Conservation (phyloP, 2,797 vertebrate genomes). For the Limnodromus scolopaceus region DNA sequence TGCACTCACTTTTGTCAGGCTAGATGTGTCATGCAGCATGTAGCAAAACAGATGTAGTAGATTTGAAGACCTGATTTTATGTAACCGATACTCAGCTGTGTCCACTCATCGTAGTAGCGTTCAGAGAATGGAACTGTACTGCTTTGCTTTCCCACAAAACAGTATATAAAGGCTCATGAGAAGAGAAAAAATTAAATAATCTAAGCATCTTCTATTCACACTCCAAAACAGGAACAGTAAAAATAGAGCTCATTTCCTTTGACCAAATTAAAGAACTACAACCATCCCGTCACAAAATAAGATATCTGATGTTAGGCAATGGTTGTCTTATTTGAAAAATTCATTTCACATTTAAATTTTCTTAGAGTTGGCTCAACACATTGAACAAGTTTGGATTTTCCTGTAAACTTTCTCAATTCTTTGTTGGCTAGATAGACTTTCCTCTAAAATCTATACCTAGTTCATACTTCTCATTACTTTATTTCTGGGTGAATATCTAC, state of each 20-base stretch:
- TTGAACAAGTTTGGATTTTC: background rate
- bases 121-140: background rate
- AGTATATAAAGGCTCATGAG: background rate
- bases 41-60: background rate
- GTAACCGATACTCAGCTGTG: background rate
- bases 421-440: background rate
- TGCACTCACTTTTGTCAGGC: background rate
- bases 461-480: background rate
- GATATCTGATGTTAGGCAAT: background rate
- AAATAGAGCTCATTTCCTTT: background rate
- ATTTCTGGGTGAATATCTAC: background rate
- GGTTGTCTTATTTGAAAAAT: background rate
- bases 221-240: background rate
- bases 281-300: background rate
- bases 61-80: background rate
- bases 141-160: background rate
- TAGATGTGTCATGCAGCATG: background rate
- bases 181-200: background rate
- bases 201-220: background rate
- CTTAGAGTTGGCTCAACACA: background rate
- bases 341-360: background rate
- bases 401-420: background rate
- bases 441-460: background rate
- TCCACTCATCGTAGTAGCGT: rapidly evolving
- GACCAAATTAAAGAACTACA: background rate